phyloP scores from a whole-genome alignment of 2,888 invertebrate genomes.

The Caenorhabditis virilis region DNA sequence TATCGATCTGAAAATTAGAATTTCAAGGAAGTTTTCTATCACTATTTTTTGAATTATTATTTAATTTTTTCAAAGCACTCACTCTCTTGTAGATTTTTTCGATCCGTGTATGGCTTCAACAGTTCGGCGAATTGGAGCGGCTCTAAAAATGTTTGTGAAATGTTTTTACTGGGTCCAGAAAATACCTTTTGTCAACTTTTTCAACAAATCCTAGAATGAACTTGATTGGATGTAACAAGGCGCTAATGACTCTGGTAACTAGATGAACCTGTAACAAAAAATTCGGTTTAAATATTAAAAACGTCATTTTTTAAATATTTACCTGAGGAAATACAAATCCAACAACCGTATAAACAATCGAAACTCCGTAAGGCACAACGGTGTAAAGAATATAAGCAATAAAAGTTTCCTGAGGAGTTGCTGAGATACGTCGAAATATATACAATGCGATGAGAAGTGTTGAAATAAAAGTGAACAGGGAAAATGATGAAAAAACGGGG shows the following conservation, averaged over 20 bases:
- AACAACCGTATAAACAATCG: constrained; percentile 36
- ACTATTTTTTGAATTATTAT: no score
- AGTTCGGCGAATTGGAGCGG: constrained; percentile 38
- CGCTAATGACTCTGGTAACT: constrained; percentile 13
- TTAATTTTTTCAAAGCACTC: background rate
- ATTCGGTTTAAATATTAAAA: no score
- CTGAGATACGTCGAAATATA: constrained; percentile 22
- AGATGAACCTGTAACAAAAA: constrained; percentile 24
- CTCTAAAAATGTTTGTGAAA: constrained; percentile 15
- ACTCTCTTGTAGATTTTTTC: constrained; percentile 3
- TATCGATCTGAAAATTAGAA: constrained; percentile 15
- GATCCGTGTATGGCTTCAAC: constrained; percentile 37
- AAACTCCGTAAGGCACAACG: constrained; percentile 38
- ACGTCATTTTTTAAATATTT: constrained; percentile 1
- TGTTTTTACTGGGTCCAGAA: background rate
- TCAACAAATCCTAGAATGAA: constrained; percentile 40
- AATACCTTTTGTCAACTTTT: constrained; percentile 32
- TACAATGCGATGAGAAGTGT: constrained; percentile 14
- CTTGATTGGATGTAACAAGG: constrained; percentile 38
- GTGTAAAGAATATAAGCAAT: constrained; percentile 41
- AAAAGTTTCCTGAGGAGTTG: constrained; percentile 27
- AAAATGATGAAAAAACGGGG: constrained; percentile 30
- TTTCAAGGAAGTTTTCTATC: no score
- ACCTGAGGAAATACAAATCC: constrained; percentile 43
- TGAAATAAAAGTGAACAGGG: constrained; percentile 26